These are phyloP conservation scores for Salminus brasiliensis DNA, from an alignment of 2,113 vertebrate species.

Conservation along the genomic window DNA sequence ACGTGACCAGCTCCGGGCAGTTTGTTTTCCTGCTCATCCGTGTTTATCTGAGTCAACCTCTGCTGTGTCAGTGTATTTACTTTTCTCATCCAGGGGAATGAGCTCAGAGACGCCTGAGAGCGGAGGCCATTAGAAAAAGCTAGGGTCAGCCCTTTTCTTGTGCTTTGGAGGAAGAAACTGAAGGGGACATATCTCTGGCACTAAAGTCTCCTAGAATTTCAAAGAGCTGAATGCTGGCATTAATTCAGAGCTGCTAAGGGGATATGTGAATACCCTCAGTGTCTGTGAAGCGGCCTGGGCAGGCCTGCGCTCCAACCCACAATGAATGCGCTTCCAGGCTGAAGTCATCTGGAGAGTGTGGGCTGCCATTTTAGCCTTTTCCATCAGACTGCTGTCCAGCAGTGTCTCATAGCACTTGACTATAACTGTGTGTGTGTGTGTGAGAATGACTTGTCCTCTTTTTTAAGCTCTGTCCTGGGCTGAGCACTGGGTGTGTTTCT, in stretches of 20 bases:
- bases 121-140: conserved; percentile 7
- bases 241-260: conserved; percentile 45
- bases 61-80: not conserved
- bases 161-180: not conserved
- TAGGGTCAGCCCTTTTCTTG: conserved; percentile 27
- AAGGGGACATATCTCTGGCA: conserved; percentile 29
- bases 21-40: not conserved
- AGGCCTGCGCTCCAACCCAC: conserved; percentile 45
- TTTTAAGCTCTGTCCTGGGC: conserved; percentile 41
- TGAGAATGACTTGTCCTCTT: conserved; percentile 56
- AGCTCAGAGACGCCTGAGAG: not conserved
- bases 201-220: conserved; percentile 48
- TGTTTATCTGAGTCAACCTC: not conserved
- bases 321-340: conserved; percentile 37
- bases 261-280: conserved; percentile 54
- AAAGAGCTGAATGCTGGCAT: conserved; percentile 52
- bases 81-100: not conserved
- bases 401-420: conserved; percentile 38
- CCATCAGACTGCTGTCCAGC: conserved; percentile 48
- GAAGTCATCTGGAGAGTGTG: conserved; percentile 41
- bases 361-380: conserved; percentile 54
- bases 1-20: no score
- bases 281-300: conserved; percentile 44
- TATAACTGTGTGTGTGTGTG: conserved; percentile 31
- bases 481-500: conserved; percentile 38